A percentile compares a stretch with the other conserved stretches of the same genome.
phyloP scores from a whole-genome alignment of 2,888 invertebrate species.

The Leptinotarsa haldemani region DNA sequence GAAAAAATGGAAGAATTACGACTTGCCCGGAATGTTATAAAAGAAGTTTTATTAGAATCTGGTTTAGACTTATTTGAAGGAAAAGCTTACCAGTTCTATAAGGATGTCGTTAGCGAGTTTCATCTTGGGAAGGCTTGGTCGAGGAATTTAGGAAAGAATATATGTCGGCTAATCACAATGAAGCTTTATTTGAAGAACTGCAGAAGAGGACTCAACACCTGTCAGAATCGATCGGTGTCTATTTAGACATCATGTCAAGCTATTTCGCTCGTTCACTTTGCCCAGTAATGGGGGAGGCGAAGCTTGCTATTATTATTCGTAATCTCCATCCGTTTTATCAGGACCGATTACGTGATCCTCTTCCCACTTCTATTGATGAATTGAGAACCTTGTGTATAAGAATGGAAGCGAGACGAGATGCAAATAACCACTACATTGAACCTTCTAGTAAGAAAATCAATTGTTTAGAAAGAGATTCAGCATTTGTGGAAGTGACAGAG shows the following conservation, averaged over 20 bases:
- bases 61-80: slow-evolving; percentile 24
- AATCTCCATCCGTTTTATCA: slow-evolving; percentile 3
- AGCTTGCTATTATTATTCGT: slow-evolving; percentile 6
- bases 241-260: slow-evolving; percentile 15
- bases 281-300: not conserved
- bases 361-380: slow-evolving; percentile 6
- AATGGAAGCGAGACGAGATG: not conserved
- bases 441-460: not conserved
- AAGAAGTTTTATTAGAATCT: slow-evolving; percentile 22
- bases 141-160: slow-evolving; percentile 19
- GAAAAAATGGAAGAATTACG: slow-evolving; percentile 21
- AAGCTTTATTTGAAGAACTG: slow-evolving; percentile 2
- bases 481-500: slow-evolving; percentile 1
- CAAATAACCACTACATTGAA: not conserved
- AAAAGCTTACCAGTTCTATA: slow-evolving; percentile 10
- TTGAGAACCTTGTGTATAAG: slow-evolving; percentile 7
- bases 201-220: slow-evolving; percentile 6
- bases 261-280: slow-evolving; percentile 21
- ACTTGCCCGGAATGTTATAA: slow-evolving; percentile 7
- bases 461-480: slow-evolving; percentile 7
- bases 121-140: slow-evolving; percentile 25
- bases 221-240: slow-evolving; percentile 5
- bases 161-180: slow-evolving; percentile 18
- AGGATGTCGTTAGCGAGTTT: not conserved
- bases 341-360: slow-evolving; percentile 10